Conservation (phyloP, 2,888 invertebrate species). For the Pammene fasciana region DNA sequence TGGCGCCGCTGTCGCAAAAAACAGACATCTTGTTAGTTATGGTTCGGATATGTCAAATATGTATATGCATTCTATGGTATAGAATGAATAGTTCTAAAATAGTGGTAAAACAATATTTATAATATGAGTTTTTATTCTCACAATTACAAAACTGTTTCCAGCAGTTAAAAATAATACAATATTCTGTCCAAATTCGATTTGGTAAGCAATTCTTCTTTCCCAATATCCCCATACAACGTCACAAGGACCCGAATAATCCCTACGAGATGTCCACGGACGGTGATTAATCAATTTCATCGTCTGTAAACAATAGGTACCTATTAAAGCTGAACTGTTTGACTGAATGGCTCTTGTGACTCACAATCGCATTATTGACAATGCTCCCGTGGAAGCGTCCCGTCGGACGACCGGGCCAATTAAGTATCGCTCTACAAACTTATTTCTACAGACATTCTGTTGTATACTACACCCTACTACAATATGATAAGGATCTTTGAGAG, state of each 20-base stretch:
- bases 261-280: constrained; percentile 36
- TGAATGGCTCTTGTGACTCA: constrained; percentile 51
- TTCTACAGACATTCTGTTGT: neutral
- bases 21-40: no score
- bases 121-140: no score
- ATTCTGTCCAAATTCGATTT: no score
- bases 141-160: no score
- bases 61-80: no score
- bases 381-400: constrained; percentile 62
- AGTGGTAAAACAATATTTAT: no score
- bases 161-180: no score
- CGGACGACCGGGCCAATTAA: constrained; percentile 65
- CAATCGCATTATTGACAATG: constrained; percentile 69
- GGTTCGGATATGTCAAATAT: no score
- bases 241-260: constrained; percentile 42
- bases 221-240: neutral
- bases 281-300: constrained; percentile 53
- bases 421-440: constrained; percentile 47
- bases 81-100: no score
- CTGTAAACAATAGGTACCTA: constrained; percentile 57
- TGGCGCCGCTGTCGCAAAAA: no score
- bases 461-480: constrained; percentile 45
- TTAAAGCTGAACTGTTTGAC: constrained; percentile 47
- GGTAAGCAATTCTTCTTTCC: no score
- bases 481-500: constrained; percentile 38